These are phyloP conservation scores for Eugnorisma glareosa DNA, from an alignment of 2,888 invertebrate species.

Conservation along the genomic window DNA sequence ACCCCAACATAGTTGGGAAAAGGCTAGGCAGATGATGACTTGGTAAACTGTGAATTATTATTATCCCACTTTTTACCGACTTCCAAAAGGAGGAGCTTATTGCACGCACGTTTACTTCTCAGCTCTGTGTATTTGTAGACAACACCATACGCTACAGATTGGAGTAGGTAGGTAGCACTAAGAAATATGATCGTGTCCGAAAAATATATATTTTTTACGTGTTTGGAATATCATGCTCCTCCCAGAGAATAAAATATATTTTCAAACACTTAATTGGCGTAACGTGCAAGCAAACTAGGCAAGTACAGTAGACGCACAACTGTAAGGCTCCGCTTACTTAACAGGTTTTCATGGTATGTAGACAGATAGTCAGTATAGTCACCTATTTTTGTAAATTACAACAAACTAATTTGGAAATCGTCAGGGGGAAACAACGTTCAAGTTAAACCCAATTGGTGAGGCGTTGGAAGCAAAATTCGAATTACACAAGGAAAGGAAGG, in stretches of 20 bases:
- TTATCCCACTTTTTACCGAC: neutral
- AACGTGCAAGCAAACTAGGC: neutral
- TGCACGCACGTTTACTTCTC: neutral
- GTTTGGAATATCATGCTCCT: neutral
- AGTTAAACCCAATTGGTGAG: conserved; percentile 92
- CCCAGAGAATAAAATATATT: neutral
- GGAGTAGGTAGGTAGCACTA: neutral
- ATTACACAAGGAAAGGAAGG: conserved; percentile 86
- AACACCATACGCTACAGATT: neutral
- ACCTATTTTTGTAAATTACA: conserved; percentile 18
- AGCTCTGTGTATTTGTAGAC: neutral
- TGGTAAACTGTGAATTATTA: conserved; percentile 8
- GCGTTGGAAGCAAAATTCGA: conserved; percentile 92
- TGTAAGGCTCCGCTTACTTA: neutral
- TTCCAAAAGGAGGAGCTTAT: neutral
- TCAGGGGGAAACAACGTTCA: conserved; percentile 92
- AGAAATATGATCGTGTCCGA: neutral
- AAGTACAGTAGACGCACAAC: neutral
- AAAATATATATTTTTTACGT: neutral
- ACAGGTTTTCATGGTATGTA: neutral
- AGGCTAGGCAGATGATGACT: no score
- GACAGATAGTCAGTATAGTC: neutral
- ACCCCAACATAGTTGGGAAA: no score
- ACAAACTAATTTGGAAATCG: conserved; percentile 52
- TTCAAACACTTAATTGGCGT: neutral